These are phyloP conservation scores for Gymnocephalus cernua DNA, from an alignment of 2,113 vertebrate species.

Conservation along the genomic window DNA sequence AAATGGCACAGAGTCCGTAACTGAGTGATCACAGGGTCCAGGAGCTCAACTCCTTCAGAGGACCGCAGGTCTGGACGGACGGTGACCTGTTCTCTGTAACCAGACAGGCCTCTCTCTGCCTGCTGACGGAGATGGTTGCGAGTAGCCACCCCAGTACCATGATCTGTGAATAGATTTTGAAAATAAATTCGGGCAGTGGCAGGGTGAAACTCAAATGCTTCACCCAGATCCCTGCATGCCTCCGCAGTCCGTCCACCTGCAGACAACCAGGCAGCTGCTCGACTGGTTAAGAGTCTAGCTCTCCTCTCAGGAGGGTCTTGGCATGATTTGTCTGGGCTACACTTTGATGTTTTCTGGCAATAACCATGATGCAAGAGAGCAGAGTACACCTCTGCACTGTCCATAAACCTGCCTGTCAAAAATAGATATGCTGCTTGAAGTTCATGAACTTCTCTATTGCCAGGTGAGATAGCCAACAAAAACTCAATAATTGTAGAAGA, in stretches of 20 bases:
- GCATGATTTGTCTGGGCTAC: conserved; percentile 28
- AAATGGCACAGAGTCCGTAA: conserved; percentile 89
- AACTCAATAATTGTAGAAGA: conserved; percentile 78
- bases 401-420: conserved; percentile 76
- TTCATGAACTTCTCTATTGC: conserved; percentile 68
- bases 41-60: conserved; percentile 84
- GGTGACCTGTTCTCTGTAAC: conserved; percentile 86
- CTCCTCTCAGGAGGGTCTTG: conserved; percentile 61
- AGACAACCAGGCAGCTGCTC: conserved; percentile 87
- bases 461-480: conserved; percentile 83
- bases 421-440: conserved; percentile 83
- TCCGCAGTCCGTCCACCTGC: conserved; percentile 79
- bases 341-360: neutral
- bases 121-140: conserved; percentile 79
- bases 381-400: conserved; percentile 85
- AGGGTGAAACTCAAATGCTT: conserved; percentile 86
- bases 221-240: conserved; percentile 84
- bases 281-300: conserved; percentile 82
- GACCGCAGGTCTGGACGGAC: conserved; percentile 86
- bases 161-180: conserved; percentile 82
- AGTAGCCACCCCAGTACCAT: conserved; percentile 75
- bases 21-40: conserved; percentile 84
- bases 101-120: conserved; percentile 85
- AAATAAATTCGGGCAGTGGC: conserved; percentile 81
- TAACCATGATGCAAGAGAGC: conserved; percentile 70